phyloP scores from a whole-genome alignment of 1,140 invertebrate species.

The Grapholita molesta region DNA sequence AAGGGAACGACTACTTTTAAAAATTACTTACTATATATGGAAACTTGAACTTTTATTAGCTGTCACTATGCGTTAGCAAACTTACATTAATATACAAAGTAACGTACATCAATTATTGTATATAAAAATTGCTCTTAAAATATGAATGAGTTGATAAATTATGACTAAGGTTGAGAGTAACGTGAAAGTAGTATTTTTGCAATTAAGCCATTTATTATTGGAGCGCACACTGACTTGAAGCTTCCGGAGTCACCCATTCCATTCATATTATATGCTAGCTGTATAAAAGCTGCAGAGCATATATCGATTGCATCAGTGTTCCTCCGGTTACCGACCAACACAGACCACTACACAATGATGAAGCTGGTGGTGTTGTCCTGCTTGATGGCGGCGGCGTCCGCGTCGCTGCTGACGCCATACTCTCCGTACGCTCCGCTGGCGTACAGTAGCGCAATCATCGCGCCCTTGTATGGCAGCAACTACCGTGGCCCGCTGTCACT shows the following conservation, averaged over 20 bases:
- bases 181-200: neutral
- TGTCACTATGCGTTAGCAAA: neutral
- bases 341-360: constrained; percentile 70
- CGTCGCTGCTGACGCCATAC: constrained; percentile 36
- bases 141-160: too few relatives aligned
- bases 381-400: constrained; percentile 68
- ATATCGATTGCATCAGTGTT: constrained; percentile 38
- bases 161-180: too few relatives aligned
- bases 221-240: constrained; percentile 12
- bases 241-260: constrained; percentile 36
- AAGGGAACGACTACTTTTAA: neutral
- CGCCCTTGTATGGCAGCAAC: constrained; percentile 18
- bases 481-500: constrained; percentile 42
- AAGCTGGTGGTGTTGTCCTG: constrained; percentile 80
- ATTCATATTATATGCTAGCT: constrained; percentile 22
- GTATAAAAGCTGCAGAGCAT: constrained; percentile 31
- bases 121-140: too few relatives aligned
- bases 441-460: constrained; percentile 36
- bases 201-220: neutral
- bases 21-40: neutral
- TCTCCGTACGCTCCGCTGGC: constrained; percentile 38
- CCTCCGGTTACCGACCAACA: constrained; percentile 39
- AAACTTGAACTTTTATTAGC: neutral
- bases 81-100: too few relatives aligned
- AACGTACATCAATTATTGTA: too few relatives aligned